Percentiles rank a stretch among this genome's conserved stretches.
Evolutionary conservation across 2,113 vertebrate species (phyloP).

Genomic region (Scytalopus superciliaris): DNA sequence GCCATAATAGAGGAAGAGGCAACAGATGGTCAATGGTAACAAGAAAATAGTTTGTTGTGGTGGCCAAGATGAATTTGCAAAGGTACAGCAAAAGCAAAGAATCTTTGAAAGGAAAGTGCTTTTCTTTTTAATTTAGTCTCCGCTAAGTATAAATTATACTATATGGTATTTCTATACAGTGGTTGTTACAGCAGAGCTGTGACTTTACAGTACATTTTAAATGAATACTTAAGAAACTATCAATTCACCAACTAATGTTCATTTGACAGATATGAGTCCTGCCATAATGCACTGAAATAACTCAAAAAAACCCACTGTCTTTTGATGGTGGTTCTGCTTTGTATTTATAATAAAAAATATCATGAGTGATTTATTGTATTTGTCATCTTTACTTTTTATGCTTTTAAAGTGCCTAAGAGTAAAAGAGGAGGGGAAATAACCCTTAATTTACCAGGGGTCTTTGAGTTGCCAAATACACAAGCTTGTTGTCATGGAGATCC

Average conservation of each 20-base stretch:
- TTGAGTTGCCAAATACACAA: slow-evolving; percentile 12
- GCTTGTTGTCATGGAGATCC: slow-evolving; percentile 39
- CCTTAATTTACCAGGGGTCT: not conserved
- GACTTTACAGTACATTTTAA: not conserved
- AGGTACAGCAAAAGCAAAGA: not conserved
- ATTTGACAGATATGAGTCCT: not conserved
- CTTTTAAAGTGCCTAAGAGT: slow-evolving; percentile 11
- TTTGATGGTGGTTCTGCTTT: not conserved
- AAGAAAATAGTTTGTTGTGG: not conserved
- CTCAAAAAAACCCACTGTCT: not conserved
- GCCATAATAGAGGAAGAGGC: not conserved
- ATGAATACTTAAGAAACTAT: not conserved
- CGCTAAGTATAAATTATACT: not conserved
- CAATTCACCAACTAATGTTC: not conserved
- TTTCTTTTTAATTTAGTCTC: not conserved
- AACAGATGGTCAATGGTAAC: not conserved
- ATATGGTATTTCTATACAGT: not conserved
- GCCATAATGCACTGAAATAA: not conserved
- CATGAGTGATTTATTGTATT: not conserved
- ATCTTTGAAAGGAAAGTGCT: not conserved
- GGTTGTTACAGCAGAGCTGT: not conserved
- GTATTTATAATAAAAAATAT: not conserved
- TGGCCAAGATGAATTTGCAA: not conserved
- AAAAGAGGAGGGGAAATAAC: not conserved
- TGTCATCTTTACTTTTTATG: not conserved